These are phyloP conservation scores for Drosophila pruinosa DNA, from an alignment of 1,140 invertebrate genomes.

Conservation along the genomic window DNA sequence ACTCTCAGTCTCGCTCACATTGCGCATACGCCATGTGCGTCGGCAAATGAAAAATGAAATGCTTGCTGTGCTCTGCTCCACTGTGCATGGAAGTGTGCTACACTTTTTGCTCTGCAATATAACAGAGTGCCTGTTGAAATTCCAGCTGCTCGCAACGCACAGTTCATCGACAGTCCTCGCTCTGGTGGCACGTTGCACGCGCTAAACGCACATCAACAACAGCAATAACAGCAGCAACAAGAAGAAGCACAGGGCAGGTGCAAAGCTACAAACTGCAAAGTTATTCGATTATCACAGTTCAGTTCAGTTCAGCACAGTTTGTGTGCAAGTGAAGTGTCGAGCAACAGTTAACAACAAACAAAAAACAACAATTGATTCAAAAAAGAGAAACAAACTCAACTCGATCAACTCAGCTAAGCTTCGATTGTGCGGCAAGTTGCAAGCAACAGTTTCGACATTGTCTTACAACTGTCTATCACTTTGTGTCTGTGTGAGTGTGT, in stretches of 20 bases:
- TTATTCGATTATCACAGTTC: constrained; percentile 16
- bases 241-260: constrained; percentile 14
- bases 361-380: not conserved
- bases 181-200: constrained; percentile 66
- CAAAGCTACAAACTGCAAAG: constrained; percentile 14
- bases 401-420: not conserved
- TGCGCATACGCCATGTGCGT: constrained; percentile 74
- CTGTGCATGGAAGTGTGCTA: constrained; percentile 63
- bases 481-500: constrained; percentile 1
- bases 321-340: constrained; percentile 1
- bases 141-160: constrained; percentile 60
- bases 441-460: constrained; percentile 5
- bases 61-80: constrained; percentile 23
- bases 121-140: constrained; percentile 57
- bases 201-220: constrained; percentile 39
- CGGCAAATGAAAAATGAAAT: constrained; percentile 29
- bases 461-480: not conserved
- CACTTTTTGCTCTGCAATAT: constrained; percentile 38
- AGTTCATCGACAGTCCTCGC: constrained; percentile 72
- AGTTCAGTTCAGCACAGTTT: constrained; percentile 18
- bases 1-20: constrained; percentile 18
- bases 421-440: no score
- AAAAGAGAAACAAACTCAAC: not conserved
- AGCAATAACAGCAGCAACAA: constrained; percentile 27
- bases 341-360: not conserved